Evolutionary conservation across 1,140 invertebrate species (phyloP).

Genomic region (Drosophila ironensis): DNA sequence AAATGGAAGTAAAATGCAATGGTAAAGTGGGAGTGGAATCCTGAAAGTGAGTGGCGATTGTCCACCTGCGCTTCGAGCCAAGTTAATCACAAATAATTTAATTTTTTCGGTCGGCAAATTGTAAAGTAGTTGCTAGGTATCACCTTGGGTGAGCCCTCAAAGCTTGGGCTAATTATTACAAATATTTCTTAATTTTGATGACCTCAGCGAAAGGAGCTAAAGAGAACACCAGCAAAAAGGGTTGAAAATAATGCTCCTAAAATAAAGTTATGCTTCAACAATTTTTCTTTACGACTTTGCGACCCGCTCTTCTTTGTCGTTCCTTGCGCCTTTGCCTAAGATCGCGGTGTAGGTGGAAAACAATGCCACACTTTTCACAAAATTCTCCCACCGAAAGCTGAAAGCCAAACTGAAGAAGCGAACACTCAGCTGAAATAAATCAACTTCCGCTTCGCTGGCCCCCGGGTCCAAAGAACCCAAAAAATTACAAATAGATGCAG

Average conservation of each 20-base stretch:
- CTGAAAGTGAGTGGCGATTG: slow-evolving; percentile 21
- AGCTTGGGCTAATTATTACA: slow-evolving; percentile 61
- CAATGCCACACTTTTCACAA: slow-evolving; percentile 68
- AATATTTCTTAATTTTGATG: slow-evolving; percentile 73
- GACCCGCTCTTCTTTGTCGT: no score
- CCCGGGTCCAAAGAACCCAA: slow-evolving; percentile 19
- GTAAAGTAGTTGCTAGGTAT: no score
- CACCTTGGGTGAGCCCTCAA: neutral
- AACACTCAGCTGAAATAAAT: slow-evolving; percentile 56
- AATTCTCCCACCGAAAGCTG: slow-evolving; percentile 62
- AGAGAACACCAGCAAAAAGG: slow-evolving; percentile 7
- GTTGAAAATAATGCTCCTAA: slow-evolving; percentile 21
- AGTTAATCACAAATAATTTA: slow-evolving; percentile 5
- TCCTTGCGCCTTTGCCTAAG: neutral
- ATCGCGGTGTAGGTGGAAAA: slow-evolving; percentile 50
- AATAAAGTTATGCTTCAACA: slow-evolving; percentile 69
- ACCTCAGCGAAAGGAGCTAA: slow-evolving; percentile 21
- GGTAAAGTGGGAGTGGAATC: neutral
- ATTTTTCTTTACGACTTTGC: slow-evolving; percentile 51
- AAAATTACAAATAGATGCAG: neutral
- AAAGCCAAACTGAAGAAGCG: slow-evolving; percentile 1
- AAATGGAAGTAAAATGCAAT: slow-evolving; percentile 70
- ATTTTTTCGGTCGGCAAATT: neutral
- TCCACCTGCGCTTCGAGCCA: slow-evolving; percentile 11
- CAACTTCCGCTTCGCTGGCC: slow-evolving; percentile 71